Evolutionary conservation across 2,888 invertebrate genomes (phyloP).

Genomic region (Homarus gammarus): DNA sequence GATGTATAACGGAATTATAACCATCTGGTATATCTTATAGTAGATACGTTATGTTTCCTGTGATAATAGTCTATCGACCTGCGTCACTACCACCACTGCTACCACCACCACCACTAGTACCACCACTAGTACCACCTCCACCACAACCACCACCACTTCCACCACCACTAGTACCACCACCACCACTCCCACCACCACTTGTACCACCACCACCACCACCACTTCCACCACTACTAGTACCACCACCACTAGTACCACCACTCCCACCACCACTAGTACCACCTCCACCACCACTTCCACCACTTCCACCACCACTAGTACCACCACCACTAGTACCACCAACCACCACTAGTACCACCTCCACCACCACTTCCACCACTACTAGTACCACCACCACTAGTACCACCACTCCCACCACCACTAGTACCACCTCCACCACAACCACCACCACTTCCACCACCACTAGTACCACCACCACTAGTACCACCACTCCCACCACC

Average conservation of each 20-base stretch:
- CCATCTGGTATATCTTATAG: too few species aligned
- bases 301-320: not conserved
- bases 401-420: not conserved
- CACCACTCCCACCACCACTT: not conserved
- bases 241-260: slow-evolving; percentile 7
- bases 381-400: not conserved
- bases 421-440: not conserved
- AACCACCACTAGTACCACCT: not conserved
- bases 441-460: not conserved
- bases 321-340: not conserved
- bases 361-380: not conserved
- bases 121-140: too few species aligned
- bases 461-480: not conserved
- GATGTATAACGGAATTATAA: too few species aligned
- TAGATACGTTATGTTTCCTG: too few species aligned
- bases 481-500: not conserved
- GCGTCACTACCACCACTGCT: too few species aligned
- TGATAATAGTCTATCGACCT: too few species aligned
- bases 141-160: too few species aligned
- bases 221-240: not conserved
- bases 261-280: not conserved
- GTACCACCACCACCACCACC: not conserved
- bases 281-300: not conserved
- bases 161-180: not conserved
- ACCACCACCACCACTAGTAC: too few species aligned